phyloP scores from a whole-genome alignment of 2,113 vertebrate genomes.

The Bucco capensis region DNA sequence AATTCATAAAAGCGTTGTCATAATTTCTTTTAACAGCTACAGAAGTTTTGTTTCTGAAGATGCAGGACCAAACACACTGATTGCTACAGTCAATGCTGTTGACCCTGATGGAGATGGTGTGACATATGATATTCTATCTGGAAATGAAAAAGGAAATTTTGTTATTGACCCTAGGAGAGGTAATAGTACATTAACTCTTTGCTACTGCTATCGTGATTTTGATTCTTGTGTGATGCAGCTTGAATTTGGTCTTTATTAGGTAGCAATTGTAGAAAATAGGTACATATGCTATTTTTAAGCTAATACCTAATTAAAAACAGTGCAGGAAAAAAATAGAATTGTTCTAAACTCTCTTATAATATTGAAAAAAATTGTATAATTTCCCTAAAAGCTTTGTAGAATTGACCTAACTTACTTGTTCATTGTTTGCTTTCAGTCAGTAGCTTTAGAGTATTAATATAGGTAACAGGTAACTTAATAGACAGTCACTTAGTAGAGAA shows the following conservation, averaged over 20 bases:
- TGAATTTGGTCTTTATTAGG: background rate
- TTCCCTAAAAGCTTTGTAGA: background rate
- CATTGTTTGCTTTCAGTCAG: background rate
- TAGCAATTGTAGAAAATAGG: background rate
- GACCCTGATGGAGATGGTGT: conserved; percentile 88
- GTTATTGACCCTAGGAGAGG: conserved; percentile 88
- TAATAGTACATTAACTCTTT: conserved; percentile 15
- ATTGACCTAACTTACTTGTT: background rate
- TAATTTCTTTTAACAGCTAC: conserved; percentile 74
- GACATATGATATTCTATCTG: conserved; percentile 79
- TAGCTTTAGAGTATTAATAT: background rate
- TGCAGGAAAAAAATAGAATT: background rate
- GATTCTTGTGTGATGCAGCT: background rate
- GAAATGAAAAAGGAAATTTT: conserved; percentile 85
- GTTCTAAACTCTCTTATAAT: background rate
- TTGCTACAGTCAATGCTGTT: conserved; percentile 85
- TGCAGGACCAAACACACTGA: conserved; percentile 84
- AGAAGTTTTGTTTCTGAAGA: conserved; percentile 90
- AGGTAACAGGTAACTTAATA: background rate
- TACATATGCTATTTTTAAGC: background rate
- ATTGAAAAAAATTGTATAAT: fast-evolving
- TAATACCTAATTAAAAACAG: background rate
- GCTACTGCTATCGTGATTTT: background rate
- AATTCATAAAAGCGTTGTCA: background rate
- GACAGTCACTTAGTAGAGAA: background rate